Percentiles rank a stretch among this genome's conserved stretches.
Evolutionary conservation across 2,888 invertebrate genomes (phyloP).

Genomic region (Eristalis arbustorum): DNA sequence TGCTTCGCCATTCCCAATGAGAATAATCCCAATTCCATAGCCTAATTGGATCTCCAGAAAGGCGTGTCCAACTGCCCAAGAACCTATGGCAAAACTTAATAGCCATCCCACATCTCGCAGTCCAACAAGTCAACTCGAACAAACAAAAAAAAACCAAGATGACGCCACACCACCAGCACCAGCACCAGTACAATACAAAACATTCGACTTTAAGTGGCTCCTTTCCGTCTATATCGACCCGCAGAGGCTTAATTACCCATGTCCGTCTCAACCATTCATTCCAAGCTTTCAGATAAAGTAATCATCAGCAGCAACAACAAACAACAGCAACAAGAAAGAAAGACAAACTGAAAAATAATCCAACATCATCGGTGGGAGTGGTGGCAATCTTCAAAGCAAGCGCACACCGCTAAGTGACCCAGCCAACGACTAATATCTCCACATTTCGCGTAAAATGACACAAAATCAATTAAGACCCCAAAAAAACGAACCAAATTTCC

Average conservation of each 20-base stretch:
- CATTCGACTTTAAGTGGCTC: background rate
- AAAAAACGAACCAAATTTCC: background rate
- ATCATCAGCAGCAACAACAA: background rate
- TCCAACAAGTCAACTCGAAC: background rate
- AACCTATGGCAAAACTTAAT: background rate
- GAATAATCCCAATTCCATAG: background rate
- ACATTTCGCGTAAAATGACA: background rate
- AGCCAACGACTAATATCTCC: background rate
- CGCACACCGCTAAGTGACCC: background rate
- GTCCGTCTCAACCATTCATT: background rate
- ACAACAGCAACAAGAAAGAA: background rate
- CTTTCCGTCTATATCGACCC: background rate
- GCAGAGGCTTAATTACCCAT: background rate
- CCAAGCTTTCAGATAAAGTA: background rate
- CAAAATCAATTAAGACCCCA: background rate
- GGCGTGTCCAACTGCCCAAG: background rate
- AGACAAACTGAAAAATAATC: background rate
- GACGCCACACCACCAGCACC: background rate
- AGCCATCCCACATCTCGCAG: background rate
- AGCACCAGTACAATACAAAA: background rate
- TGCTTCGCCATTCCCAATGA: background rate
- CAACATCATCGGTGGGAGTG: background rate
- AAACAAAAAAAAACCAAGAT: background rate
- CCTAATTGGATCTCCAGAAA: background rate
- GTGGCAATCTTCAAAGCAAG: background rate